phyloP scores from a whole-genome alignment of 1,140 invertebrate genomes.

The Zaprionus nigranus region DNA sequence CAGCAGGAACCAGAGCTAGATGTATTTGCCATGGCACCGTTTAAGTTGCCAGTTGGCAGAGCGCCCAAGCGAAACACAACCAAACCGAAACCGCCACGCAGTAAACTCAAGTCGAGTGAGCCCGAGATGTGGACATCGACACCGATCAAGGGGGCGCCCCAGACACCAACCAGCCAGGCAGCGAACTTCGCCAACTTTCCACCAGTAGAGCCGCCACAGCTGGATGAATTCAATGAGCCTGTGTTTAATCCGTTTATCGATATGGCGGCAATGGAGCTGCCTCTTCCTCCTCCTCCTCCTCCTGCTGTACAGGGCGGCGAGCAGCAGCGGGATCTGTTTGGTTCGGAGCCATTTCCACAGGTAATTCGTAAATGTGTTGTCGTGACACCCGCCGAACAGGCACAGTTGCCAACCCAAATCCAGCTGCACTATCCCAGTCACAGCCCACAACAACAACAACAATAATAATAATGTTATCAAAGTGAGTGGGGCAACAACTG shows the following conservation, averaged over 20 bases:
- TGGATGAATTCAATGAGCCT: constrained; percentile 83
- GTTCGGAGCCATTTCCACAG: constrained; percentile 86
- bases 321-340: constrained; percentile 85
- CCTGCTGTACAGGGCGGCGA: constrained; percentile 1
- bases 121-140: constrained; percentile 80
- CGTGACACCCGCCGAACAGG: constrained; percentile 49
- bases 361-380: constrained; percentile 78
- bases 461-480: constrained; percentile 58
- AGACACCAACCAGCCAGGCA: constrained; percentile 15
- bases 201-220: constrained; percentile 37
- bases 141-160: constrained; percentile 58
- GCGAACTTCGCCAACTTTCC: constrained; percentile 74
- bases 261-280: constrained; percentile 29
- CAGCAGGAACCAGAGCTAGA: constrained; percentile 85
- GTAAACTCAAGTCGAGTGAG: constrained; percentile 33
- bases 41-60: constrained; percentile 86
- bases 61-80: constrained; percentile 64
- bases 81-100: constrained; percentile 52
- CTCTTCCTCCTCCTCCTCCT: constrained; percentile 19
- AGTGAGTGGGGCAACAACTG: constrained; percentile 39
- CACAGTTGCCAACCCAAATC: constrained; percentile 14
- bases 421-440: constrained; percentile 65
- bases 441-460: constrained; percentile 25
- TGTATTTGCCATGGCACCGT: constrained; percentile 91
- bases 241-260: constrained; percentile 82